Base-by-base conservation (phyloP, 2,888 invertebrate species). In the Pyrochroa serraticornis region DNA sequence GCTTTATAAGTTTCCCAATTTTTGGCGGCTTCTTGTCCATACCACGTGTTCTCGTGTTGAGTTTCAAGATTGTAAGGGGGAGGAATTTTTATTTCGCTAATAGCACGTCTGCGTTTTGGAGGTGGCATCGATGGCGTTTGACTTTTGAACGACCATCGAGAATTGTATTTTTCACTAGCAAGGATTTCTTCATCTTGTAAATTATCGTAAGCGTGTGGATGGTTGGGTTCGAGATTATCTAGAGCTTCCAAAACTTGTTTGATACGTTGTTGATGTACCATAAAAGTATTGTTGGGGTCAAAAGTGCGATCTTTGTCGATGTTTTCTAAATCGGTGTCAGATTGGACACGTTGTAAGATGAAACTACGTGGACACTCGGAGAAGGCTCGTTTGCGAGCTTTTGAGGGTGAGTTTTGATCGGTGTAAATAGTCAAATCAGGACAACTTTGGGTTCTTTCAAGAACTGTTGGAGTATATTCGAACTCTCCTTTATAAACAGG, bases 281-380 rank as follows among this genome's bases (percentile, higher is more conserved):
- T 84, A 63, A 89, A 84, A 7, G 87, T 87, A 60, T 87, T 85
- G 1, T 87, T 84, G 12, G 86, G 86, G 37, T 63, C 68, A 72
- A 91, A 91, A 0, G 93, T 92, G 60, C 87, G 87, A 65, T 88
- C 87, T 70, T 88, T 88, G 75, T 93, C 91, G 63, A 93, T 91
- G 37, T 87, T 85, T 13, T 73, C 65, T 39, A 93, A 80, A 76
- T 93, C 92, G 0, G 90, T 89, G 67, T 93, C 93, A 0, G 92
- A 93, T 63, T 88, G 87, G 46, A 89, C 87, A 52, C 89, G 83
- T 3, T 77, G 76, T 3, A 88, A 77, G 63, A 73, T 63, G 9
- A 59, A 65, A 6, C 51, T 62, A 36, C 59, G 63, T 37, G 68
- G 82, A 57, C 86, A 85, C 75, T 87, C 87, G 0, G 89, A 89